phyloP scores from a whole-genome alignment of 1,140 invertebrate species.

The Microplitis demolitor region DNA sequence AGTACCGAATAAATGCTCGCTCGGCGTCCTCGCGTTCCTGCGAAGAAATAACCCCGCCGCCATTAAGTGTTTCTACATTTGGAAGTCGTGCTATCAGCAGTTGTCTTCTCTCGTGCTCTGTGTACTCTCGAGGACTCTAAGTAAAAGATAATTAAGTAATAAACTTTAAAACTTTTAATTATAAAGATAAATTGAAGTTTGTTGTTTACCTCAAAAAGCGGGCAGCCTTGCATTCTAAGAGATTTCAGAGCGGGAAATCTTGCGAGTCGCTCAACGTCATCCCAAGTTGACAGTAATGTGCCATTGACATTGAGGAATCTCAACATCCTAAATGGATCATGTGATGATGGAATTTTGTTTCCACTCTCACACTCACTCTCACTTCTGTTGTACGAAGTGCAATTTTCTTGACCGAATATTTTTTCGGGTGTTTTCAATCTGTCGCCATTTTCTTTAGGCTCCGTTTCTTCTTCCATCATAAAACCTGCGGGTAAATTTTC shows the following conservation, averaged over 20 bases:
- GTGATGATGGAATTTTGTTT: constrained; percentile 56
- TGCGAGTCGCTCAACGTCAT: constrained; percentile 83
- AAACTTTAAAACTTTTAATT: background rate
- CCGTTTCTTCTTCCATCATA: background rate
- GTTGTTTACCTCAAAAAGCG: constrained; percentile 54
- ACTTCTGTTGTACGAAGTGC: constrained; percentile 49
- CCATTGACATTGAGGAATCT: constrained; percentile 84
- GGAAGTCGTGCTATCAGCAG: constrained; percentile 86
- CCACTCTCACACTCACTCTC: constrained; percentile 60
- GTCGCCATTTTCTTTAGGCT: constrained; percentile 19
- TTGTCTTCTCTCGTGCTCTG: constrained; percentile 84
- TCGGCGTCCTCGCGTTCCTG: constrained; percentile 92
- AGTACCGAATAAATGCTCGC: constrained; percentile 88
- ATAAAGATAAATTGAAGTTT: background rate
- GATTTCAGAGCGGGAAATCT: constrained; percentile 82
- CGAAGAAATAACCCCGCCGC: constrained; percentile 80
- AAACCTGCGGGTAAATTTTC: constrained; percentile 13
- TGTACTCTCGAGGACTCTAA: constrained; percentile 74
- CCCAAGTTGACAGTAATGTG: constrained; percentile 81
- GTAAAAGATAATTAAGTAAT: constrained; percentile 56
- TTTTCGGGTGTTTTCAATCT: constrained; percentile 18
- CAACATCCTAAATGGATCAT: constrained; percentile 70
- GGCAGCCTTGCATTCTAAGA: constrained; percentile 75
- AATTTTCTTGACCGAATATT: constrained; percentile 43
- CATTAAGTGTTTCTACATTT: constrained; percentile 84